A percentile compares a stretch with the other conserved stretches of the same genome.
Evolutionary conservation across 2,888 invertebrate genomes (phyloP).

Genomic region (Tethea ocularis): DNA sequence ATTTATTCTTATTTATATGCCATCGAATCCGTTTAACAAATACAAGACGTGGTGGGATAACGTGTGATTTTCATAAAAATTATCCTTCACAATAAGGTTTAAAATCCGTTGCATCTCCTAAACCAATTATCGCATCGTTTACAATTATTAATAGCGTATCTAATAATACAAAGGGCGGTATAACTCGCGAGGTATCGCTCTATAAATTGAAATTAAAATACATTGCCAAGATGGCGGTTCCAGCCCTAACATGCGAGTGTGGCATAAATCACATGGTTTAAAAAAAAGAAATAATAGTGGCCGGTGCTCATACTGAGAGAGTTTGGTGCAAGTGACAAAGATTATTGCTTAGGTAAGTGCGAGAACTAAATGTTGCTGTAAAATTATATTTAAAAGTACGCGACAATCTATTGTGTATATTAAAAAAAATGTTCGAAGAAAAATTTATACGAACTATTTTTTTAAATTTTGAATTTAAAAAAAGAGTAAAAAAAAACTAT

Average conservation of each 20-base stretch:
- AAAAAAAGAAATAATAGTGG: conserved; percentile 71
- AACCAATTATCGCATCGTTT: conserved; percentile 53
- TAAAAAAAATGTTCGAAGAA: no score
- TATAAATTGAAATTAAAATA: conserved; percentile 83
- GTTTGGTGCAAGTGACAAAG: conserved; percentile 45
- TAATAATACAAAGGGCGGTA: conserved; percentile 56
- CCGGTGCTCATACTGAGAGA: conserved; percentile 47
- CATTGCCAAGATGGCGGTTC: conserved; percentile 56
- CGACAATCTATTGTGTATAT: no score
- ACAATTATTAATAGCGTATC: conserved; percentile 61
- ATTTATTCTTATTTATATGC: no score
- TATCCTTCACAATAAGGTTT: neutral
- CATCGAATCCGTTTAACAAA: no score
- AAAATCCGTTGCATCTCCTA: conserved; percentile 4
- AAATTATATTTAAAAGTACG: no score
- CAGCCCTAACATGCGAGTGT: conserved; percentile 65
- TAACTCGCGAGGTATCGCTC: conserved; percentile 58
- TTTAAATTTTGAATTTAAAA: no score
- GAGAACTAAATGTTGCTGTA: neutral
- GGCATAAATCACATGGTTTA: conserved; percentile 71
- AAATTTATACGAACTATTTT: no score
- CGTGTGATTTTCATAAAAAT: no score
- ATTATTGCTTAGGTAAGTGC: neutral
- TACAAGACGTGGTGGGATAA: no score
- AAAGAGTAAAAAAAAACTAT: no score